phyloP scores from a whole-genome alignment of 2,888 invertebrate species.

The Volucella inanis region DNA sequence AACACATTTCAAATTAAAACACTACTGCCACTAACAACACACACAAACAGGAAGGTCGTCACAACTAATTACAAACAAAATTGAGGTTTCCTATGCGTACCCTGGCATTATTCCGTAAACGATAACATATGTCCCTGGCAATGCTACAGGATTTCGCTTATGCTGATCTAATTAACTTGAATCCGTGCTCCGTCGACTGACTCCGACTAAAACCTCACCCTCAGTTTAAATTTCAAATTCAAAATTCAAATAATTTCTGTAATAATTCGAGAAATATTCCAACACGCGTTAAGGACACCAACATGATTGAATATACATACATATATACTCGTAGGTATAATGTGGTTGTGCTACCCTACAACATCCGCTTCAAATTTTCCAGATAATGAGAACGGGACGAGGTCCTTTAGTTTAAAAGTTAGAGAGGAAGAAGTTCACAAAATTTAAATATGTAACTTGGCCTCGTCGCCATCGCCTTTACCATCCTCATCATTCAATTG shows the following conservation, averaged over 20 bases:
- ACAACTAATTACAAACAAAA: slow-evolving; percentile 64
- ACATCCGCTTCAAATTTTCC: slow-evolving; percentile 69
- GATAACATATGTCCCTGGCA: slow-evolving; percentile 51
- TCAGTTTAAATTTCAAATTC: slow-evolving; percentile 13
- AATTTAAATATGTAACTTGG: slow-evolving; percentile 64
- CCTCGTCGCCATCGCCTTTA: slow-evolving; percentile 27
- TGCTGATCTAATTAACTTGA: slow-evolving; percentile 71
- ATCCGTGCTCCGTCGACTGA: slow-evolving; percentile 1
- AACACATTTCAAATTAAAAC: slow-evolving; percentile 55
- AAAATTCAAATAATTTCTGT: slow-evolving; percentile 69
- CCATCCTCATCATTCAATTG: neutral
- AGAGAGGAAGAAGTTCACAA: slow-evolving; percentile 39
- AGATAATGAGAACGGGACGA: too few species aligned
- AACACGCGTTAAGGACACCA: slow-evolving; percentile 65
- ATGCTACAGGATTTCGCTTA: slow-evolving; percentile 50
- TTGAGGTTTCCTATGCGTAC: slow-evolving; percentile 64
- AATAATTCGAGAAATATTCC: slow-evolving; percentile 69
- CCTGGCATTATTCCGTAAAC: slow-evolving; percentile 29
- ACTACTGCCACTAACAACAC: neutral
- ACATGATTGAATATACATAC: slow-evolving; percentile 53
- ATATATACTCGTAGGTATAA: too few species aligned
- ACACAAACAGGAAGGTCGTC: slow-evolving; percentile 47
- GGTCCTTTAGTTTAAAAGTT: too few species aligned
- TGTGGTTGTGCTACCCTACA: slow-evolving; percentile 2
- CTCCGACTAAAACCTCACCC: neutral